Evolutionary conservation across 2,113 vertebrate species (phyloP).

Genomic region (Pangasianodon gigas): DNA sequence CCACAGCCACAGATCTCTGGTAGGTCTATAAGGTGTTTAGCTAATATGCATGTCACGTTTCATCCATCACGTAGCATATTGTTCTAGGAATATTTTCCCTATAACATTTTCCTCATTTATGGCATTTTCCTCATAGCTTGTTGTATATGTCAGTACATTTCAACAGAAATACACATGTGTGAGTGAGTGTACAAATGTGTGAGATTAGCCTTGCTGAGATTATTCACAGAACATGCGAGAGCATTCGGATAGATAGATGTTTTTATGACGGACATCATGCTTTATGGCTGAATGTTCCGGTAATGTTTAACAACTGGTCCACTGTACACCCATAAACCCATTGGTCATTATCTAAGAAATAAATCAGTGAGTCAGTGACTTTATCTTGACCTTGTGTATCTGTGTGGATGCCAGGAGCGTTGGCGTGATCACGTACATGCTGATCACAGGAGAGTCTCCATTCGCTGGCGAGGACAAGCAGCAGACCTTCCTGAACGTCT

Average conservation of each 20-base stretch:
- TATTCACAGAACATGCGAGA: background rate
- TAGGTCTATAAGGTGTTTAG: constrained; percentile 67
- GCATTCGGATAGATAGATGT: background rate
- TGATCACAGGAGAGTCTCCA: constrained; percentile 91
- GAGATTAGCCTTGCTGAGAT: no score
- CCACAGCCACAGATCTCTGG: constrained; percentile 96
- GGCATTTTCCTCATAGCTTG: background rate
- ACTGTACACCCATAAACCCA: background rate
- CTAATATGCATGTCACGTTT: background rate
- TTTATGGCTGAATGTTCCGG: background rate
- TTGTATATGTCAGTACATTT: background rate
- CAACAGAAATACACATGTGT: no score
- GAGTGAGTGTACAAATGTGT: background rate
- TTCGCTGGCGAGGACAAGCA: constrained; percentile 91
- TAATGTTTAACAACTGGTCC: background rate
- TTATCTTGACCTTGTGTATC: background rate
- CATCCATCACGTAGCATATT: background rate
- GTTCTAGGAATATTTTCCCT: background rate
- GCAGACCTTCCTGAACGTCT: constrained; percentile 96
- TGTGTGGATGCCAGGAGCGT: constrained; percentile 80
- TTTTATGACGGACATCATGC: background rate
- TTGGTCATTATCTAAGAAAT: background rate
- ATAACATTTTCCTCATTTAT: no score
- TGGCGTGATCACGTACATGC: constrained; percentile 92
- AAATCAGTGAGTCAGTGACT: background rate